Evolutionary conservation across 2,888 invertebrate species (phyloP).

Genomic region (Drosophila ezoana): DNA sequence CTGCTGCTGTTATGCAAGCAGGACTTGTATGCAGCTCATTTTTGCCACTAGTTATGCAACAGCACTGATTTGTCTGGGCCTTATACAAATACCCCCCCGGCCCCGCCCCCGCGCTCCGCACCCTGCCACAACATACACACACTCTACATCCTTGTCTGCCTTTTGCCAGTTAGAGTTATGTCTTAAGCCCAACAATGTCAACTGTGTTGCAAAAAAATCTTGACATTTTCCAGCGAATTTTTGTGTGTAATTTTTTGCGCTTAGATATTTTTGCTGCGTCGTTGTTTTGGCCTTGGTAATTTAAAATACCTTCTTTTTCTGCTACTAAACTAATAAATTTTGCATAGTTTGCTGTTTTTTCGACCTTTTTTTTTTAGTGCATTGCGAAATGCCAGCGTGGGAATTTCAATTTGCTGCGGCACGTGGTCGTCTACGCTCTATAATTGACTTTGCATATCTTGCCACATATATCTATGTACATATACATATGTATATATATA

Average conservation of each 20-base stretch:
- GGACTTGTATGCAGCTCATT: slow-evolving; percentile 48
- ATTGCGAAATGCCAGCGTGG: slow-evolving; percentile 53
- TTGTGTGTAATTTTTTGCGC: slow-evolving; percentile 1
- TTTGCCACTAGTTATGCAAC: slow-evolving; percentile 67
- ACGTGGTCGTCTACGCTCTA: slow-evolving; percentile 44
- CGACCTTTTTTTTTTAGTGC: slow-evolving; percentile 26
- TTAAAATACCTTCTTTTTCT: slow-evolving; percentile 12
- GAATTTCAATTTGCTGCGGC: slow-evolving; percentile 66
- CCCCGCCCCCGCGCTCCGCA: too few species aligned
- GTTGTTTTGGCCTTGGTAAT: slow-evolving; percentile 36
- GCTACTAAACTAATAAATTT: slow-evolving; percentile 39
- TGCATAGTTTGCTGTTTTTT: slow-evolving; percentile 11
- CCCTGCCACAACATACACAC: too few species aligned
- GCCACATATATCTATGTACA: not conserved
- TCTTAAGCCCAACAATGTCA: slow-evolving; percentile 67
- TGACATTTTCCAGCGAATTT: slow-evolving; percentile 38
- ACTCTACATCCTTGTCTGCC: not conserved
- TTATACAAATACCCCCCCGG: slow-evolving; percentile 2
- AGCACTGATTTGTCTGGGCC: slow-evolving; percentile 63
- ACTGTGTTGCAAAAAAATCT: slow-evolving; percentile 33
- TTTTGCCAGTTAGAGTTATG: slow-evolving; percentile 30
- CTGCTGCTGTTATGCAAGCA: slow-evolving; percentile 42
- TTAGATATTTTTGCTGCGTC: slow-evolving; percentile 21
- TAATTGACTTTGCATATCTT: slow-evolving; percentile 63
- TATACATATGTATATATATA: not conserved